Base-by-base conservation (phyloP, 2,113 vertebrate genomes). In the Piprites chloris region DNA sequence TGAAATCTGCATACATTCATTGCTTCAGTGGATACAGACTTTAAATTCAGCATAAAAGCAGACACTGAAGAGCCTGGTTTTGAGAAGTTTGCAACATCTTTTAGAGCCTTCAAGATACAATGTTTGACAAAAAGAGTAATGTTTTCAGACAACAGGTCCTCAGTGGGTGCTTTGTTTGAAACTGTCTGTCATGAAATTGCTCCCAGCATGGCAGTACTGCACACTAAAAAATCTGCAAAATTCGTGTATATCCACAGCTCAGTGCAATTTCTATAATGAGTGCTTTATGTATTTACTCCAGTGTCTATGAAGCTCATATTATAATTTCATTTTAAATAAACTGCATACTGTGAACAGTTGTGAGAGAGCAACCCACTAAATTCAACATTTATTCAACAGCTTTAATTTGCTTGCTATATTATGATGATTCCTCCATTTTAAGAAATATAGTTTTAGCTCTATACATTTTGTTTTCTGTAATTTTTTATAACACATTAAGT, bases 281-380 rank as follows among this genome's bases (percentile, higher is more conserved):
- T 67, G 50, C 9, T 95, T 93, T 80, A 86, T 88, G 83, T 63
- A 83, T 77, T 86, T 79, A 78, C 33, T 52, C 22, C 61, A 56
- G 14, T 74, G 35, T 37, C 86, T 83, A 2, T 2, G 5, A 87
- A 74, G 42, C 30, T 93, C 55, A 74, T 47, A 88, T 77, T 84
- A 87, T 74, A 3, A 90, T 59, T 87, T 67, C 67, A 77, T 90
- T 92, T 89, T 84, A 93, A 93, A 49, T 35, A 93, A 93, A 91
- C 24, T 55, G 35, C 49, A 66, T 47, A 74, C 44, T 78, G 65
- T 63, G 76, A 87, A 47, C 28, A 79, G 61, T 74, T 63, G 5
- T 59, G 73, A 63, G 44, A 75, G 5, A 83, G 22, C 20, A 81
- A 80, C 5, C 23, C 47, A 84, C 68, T 90, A 90, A 86, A 90